Evolutionary conservation across 2,888 invertebrate genomes (phyloP).

Genomic region (Campoplex nolae): DNA sequence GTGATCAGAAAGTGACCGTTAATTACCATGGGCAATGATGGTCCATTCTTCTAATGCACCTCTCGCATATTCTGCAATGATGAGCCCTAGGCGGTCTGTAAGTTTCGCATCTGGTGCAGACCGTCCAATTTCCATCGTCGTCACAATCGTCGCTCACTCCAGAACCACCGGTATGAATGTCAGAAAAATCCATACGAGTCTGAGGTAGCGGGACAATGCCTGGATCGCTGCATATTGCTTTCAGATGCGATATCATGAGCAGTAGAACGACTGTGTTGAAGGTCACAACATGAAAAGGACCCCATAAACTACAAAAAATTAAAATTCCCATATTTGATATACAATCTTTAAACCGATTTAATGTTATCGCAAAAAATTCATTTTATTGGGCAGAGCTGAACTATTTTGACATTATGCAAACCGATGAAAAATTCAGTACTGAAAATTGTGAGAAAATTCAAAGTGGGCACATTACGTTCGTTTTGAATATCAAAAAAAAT

Average conservation of each 20-base stretch:
- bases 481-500: too few species aligned
- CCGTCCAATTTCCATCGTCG: conserved; percentile 90
- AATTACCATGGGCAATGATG: conserved; percentile 93
- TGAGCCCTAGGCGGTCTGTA: conserved; percentile 94
- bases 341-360: not conserved
- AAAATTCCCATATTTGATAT: not conserved
- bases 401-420: too few species aligned
- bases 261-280: conserved; percentile 93
- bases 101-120: conserved; percentile 92
- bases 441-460: not conserved
- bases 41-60: conserved; percentile 93
- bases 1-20: not conserved
- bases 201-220: conserved; percentile 93
- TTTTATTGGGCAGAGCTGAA: not conserved
- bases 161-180: conserved; percentile 89
- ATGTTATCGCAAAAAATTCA: not conserved
- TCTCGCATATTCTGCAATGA: conserved; percentile 94
- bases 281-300: conserved; percentile 91
- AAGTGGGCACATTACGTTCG: too few species aligned
- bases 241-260: conserved; percentile 91
- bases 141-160: conserved; percentile 85
- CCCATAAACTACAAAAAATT: conserved; percentile 89
- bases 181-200: conserved; percentile 91
- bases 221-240: conserved; percentile 95
- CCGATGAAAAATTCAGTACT: not conserved